A percentile compares a stretch with the other conserved stretches of the same genome.
These are phyloP conservation scores for Micromesistius poutassou DNA, from an alignment of 2,797 vertebrate genomes.

Conservation along the genomic window DNA sequence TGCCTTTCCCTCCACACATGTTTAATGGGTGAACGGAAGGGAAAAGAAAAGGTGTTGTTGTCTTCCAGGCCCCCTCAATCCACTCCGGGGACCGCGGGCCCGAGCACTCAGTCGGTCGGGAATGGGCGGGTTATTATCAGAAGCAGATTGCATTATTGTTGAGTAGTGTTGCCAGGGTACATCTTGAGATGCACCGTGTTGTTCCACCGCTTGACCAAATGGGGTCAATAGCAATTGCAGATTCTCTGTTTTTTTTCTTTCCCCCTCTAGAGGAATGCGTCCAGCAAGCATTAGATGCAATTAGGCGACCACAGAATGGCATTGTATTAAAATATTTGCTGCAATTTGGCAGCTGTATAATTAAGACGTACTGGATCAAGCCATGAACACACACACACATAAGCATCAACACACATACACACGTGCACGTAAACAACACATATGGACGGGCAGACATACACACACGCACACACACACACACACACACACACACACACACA, in stretches of 20 bases:
- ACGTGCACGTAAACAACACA: not conserved
- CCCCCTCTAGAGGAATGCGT: slow-evolving; percentile 55
- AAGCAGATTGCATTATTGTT: slow-evolving; percentile 13
- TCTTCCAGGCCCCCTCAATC: slow-evolving; percentile 47
- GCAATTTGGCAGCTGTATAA: slow-evolving; percentile 76
- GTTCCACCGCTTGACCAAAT: slow-evolving; percentile 33
- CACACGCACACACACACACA: slow-evolving; percentile 55
- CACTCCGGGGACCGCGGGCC: slow-evolving; percentile 41
- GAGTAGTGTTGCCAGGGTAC: slow-evolving; percentile 14
- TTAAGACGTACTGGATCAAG: slow-evolving; percentile 72
- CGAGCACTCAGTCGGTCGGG: slow-evolving; percentile 39
- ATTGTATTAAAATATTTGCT: slow-evolving; percentile 77
- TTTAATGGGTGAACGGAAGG: slow-evolving; percentile 65
- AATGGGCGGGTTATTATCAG: slow-evolving; percentile 24
- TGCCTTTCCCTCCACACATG: slow-evolving; percentile 53
- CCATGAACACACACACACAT: slow-evolving; percentile 65
- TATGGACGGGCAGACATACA: slow-evolving; percentile 41
- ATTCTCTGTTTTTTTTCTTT: slow-evolving; percentile 28
- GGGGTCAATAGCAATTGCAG: slow-evolving; percentile 44
- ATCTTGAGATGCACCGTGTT: slow-evolving; percentile 18
- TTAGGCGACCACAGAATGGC: slow-evolving; percentile 73
- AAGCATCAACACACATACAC: slow-evolving; percentile 23
- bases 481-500: slow-evolving; percentile 43
- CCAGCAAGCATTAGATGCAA: slow-evolving; percentile 73
- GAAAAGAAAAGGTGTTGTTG: slow-evolving; percentile 25